Evolutionary conservation across 1,140 invertebrate genomes (phyloP).

Genomic region (Pseudomyrmex concolor): DNA sequence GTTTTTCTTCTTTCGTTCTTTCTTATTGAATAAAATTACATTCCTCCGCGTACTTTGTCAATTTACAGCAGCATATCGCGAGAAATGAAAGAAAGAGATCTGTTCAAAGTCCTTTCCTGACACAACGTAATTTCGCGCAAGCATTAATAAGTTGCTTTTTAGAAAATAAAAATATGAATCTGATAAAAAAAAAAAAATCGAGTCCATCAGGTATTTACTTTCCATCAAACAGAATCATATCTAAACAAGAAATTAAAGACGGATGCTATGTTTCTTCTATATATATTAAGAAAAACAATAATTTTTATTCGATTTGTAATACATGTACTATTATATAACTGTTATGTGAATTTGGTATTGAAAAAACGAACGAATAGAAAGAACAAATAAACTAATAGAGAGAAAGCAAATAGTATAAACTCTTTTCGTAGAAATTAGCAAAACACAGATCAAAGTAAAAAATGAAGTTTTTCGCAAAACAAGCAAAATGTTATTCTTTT

Average conservation of each 20-base stretch:
- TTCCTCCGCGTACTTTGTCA: constrained; percentile 5
- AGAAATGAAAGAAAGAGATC: constrained; percentile 18
- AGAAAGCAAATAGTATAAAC: no score
- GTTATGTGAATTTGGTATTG: no score
- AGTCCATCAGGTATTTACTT: neutral
- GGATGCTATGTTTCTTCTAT: no score
- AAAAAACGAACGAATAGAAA: no score
- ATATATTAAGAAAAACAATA: no score
- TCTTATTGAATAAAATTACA: constrained; percentile 49
- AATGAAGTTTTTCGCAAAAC: no score
- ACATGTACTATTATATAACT: no score
- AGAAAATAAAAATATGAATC: neutral
- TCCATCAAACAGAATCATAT: neutral
- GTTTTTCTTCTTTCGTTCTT: constrained; percentile 31
- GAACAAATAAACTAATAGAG: no score
- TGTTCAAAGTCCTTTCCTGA: neutral
- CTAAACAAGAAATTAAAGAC: neutral
- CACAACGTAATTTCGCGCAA: constrained; percentile 19
- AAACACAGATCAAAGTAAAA: no score
- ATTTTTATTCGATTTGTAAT: no score
- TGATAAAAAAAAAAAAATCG: constrained; percentile 16
- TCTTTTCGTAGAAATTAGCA: no score
- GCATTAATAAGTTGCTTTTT: constrained; percentile 24
- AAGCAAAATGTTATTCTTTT: no score
- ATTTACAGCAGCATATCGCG: constrained; percentile 26